Base-by-base conservation (phyloP, 30 jellyfish, hydroid and myxozoan species). In the Aurelia coerulea region DNA sequence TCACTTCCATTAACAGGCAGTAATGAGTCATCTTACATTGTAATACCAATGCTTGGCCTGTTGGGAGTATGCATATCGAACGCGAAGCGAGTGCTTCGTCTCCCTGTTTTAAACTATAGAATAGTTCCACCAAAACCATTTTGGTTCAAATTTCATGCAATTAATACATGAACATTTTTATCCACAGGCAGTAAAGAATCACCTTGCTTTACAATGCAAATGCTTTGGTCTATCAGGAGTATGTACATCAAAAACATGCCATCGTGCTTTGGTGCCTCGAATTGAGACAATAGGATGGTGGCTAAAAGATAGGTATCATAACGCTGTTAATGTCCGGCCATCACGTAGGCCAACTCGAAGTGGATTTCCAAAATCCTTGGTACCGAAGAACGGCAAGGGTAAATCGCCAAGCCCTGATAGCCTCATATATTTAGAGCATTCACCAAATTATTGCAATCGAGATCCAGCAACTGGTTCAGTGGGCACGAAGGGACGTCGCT, bases 181-280 rank as follows among this genome's bases (percentile, higher is more conserved):
- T 14, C 49, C 14, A n/a, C 81, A 72, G 82, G 92, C 86, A 72
- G 86, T 62, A 74, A 71, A 59, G 49, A 66, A 83, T 51, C 86
- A 85, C 68, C 79, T 89, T 79, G 85, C 89, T 14, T 73, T 90
- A 51, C 88, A 76, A 52, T 95, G 99, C 74, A 83, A 89, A 58
- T 95, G 99, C 66, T 90, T 86, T 70, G 99, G 99, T 37, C 51
- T 95, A 63, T 95, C 99, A 1, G 99, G 99, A 3, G 97, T 83
- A 1, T 95, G 99, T 80, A 90, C 91, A 33, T 89, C 99, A 29
- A 85, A 76, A 72, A 85, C 88, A 5, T 95, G 99, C 58, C 90
- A 80, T 85, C 75, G 92, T 63, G 85, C 87, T 8, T 56, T 95
- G n/a, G 80, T 79, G 79, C 96, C 97, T 5, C 68, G 89, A 56